Conservation (phyloP, 2,797 vertebrate genomes). For the Epinephelus awoara region DNA sequence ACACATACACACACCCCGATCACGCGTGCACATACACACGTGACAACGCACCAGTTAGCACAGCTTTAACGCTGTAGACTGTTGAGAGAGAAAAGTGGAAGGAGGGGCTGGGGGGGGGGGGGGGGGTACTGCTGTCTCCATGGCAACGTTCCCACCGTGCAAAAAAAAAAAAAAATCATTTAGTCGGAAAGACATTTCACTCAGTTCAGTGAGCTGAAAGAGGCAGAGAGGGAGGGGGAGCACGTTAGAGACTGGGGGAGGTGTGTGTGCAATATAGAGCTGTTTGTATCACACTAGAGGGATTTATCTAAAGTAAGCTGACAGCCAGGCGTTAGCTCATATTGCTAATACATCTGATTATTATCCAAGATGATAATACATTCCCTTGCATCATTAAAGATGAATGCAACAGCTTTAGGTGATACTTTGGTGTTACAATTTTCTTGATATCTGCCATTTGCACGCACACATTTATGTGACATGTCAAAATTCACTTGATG, state of each 20-base stretch:
- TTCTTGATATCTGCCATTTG: constrained; percentile 21
- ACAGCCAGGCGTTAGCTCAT: constrained; percentile 57
- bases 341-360: constrained; percentile 66
- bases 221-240: constrained; percentile 68
- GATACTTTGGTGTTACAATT: constrained; percentile 20
- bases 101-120: constrained; percentile 41
- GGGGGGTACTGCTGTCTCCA: constrained; percentile 80
- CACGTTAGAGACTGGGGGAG: constrained; percentile 56
- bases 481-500: constrained; percentile 1
- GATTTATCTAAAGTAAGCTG: constrained; percentile 65
- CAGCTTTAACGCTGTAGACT: constrained; percentile 66
- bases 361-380: constrained; percentile 56
- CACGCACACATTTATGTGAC: constrained; percentile 16
- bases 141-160: constrained; percentile 85
- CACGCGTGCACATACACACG: constrained; percentile 22
- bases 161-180: constrained; percentile 84
- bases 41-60: constrained; percentile 74
- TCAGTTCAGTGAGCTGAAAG: constrained; percentile 87
- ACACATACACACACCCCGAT: neutral
- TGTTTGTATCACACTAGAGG: constrained; percentile 67
- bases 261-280: constrained; percentile 57
- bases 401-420: constrained; percentile 39
- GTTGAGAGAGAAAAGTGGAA: constrained; percentile 50
- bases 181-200: constrained; percentile 87
- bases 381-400: constrained; percentile 56